Evolutionary conservation across 37 sponge, comb jelly and placozoan species (phyloP).

Genomic region (Aplysina aerophoba): DNA sequence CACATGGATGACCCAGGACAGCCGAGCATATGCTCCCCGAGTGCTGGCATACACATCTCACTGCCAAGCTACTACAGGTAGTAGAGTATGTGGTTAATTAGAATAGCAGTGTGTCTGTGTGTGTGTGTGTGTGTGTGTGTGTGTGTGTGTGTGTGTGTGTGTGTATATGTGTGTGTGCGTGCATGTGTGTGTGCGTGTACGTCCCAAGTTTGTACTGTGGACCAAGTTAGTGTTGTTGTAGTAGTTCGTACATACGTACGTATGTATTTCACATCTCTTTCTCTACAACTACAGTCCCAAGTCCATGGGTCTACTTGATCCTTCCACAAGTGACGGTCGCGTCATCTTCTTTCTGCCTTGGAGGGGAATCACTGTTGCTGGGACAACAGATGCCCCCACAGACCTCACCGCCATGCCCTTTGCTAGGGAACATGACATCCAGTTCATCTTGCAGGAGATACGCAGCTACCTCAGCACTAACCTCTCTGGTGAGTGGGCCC

Average conservation of each 20-base stretch:
- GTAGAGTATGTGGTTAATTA: not conserved
- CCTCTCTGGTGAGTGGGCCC: slow-evolving; percentile 71
- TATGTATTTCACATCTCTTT: not conserved
- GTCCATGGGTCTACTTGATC: slow-evolving; percentile 96
- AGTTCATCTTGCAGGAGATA: slow-evolving; percentile 95
- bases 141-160: slow-evolving; percentile 28
- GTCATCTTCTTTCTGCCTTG: slow-evolving; percentile 99
- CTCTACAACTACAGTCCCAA: slow-evolving; percentile 65
- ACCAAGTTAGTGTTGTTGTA: not conserved
- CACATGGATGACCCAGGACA: slow-evolving; percentile 82
- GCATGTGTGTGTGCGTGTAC: not conserved
- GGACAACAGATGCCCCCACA: slow-evolving; percentile 93
- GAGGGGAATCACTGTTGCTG: slow-evolving; percentile 87
- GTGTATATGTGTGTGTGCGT: slow-evolving; percentile 1
- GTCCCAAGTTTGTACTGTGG: not conserved
- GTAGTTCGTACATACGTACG: slow-evolving; percentile 6
- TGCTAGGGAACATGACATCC: slow-evolving; percentile 88
- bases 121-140: slow-evolving; percentile 31
- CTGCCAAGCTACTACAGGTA: slow-evolving; percentile 93
- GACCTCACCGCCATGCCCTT: slow-evolving; percentile 82
- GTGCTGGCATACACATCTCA: slow-evolving; percentile 93
- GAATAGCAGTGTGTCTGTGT: not conserved
- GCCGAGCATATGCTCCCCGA: slow-evolving; percentile 80
- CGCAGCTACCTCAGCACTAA: slow-evolving; percentile 88
- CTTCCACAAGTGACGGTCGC: slow-evolving; percentile 94